Conservation (phyloP, 2,888 invertebrate species). For the Stenchaetothrips biformis region DNA sequence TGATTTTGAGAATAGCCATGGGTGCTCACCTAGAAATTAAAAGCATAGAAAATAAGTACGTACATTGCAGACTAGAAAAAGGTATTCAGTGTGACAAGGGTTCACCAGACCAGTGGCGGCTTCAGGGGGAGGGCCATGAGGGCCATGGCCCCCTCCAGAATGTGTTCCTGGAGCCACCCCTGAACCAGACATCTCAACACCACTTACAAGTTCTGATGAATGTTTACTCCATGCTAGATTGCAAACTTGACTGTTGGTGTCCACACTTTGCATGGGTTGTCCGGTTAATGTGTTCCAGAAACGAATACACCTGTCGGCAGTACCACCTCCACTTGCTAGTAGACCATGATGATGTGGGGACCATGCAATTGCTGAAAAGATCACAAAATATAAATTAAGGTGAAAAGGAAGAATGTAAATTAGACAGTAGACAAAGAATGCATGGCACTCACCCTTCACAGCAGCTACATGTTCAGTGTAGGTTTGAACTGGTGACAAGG, state of each 20-base stretch:
- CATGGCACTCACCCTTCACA: constrained; percentile 58
- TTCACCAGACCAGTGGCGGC: too few relatives aligned
- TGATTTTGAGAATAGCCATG: constrained; percentile 99
- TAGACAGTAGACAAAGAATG: not conserved
- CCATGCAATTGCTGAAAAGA: constrained; percentile 81
- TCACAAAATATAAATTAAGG: not conserved
- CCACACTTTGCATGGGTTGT: constrained; percentile 96
- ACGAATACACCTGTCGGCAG: constrained; percentile 91
- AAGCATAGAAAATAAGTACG: not conserved
- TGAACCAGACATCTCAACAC: not conserved
- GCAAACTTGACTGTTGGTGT: constrained; percentile 87
- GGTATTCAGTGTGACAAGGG: not conserved
- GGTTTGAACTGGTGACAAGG: constrained; percentile 84
- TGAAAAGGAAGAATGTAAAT: not conserved
- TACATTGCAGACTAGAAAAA: not conserved
- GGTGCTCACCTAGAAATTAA: constrained; percentile 58
- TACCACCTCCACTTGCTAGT: constrained; percentile 97
- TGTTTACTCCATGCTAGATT: constrained; percentile 99
- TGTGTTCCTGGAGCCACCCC: too few relatives aligned
- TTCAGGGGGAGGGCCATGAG: too few relatives aligned
- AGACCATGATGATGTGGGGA: constrained; percentile 97
- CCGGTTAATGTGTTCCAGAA: constrained; percentile 99
- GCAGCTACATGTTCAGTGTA: constrained; percentile 96
- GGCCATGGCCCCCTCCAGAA: too few relatives aligned
- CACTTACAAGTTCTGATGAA: constrained; percentile 81